These are phyloP conservation scores for Hemithea aestivaria DNA, from an alignment of 2,888 invertebrate genomes.

Conservation along the genomic window DNA sequence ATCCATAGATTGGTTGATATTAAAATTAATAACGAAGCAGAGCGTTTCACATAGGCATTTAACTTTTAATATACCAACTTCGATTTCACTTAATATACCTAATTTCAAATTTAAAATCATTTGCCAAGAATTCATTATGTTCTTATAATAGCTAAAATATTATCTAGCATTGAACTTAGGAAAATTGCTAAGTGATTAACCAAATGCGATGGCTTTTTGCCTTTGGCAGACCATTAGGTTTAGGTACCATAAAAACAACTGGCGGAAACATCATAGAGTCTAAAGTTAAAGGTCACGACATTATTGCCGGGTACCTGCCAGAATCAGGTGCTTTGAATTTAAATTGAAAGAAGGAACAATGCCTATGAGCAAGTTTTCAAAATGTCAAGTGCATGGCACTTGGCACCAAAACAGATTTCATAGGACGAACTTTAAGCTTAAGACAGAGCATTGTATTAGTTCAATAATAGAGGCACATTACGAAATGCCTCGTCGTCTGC, in stretches of 20 bases:
- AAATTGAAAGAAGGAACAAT: slow-evolving; percentile 9
- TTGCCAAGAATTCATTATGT: no score
- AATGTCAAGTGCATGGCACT: slow-evolving; percentile 3
- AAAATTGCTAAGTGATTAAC: slow-evolving; percentile 7
- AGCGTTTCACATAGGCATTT: slow-evolving; percentile 5
- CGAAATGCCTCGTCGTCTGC: slow-evolving; percentile 49
- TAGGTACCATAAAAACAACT: no score
- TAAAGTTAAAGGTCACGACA: slow-evolving; percentile 11
- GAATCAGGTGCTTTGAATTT: slow-evolving; percentile 2
- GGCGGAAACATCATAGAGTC: not conserved
- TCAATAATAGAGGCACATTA: slow-evolving; percentile 50
- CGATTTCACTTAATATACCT: not conserved
- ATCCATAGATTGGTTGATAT: slow-evolving; percentile 1
- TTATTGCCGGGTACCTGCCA: not conserved
- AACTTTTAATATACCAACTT: not conserved
- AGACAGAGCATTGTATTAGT: slow-evolving; percentile 47
- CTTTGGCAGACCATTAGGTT: no score
- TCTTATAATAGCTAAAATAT: no score
- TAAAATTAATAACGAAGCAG: slow-evolving; percentile 4
- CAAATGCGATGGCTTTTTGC: slow-evolving; percentile 4
- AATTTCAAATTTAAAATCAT: no score
- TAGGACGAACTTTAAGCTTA: slow-evolving; percentile 51
- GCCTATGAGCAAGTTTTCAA: not conserved
- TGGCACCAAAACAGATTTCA: slow-evolving; percentile 17
- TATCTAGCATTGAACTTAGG: slow-evolving; percentile 9